Base-by-base conservation (phyloP, 2,888 invertebrate genomes). In the Cephus pygmeus region DNA sequence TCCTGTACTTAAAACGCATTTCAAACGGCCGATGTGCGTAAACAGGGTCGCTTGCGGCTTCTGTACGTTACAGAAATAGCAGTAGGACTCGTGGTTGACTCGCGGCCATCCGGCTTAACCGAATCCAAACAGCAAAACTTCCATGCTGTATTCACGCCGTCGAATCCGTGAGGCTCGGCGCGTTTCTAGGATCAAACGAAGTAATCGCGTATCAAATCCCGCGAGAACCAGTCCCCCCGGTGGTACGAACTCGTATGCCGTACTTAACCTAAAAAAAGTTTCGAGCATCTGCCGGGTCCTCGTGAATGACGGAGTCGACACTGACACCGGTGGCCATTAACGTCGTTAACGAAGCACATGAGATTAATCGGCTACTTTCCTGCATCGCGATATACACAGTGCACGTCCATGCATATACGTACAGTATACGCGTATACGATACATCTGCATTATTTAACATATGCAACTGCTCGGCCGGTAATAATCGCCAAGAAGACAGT, bases 31-130 rank as follows among this genome's bases (percentile, higher is more conserved):
- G 15, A 40, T 6, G 40, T 40, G 40, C 40, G 15, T 35, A 15
- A 73, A n/a, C 35, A 35, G n/a, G 73, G 11, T 12, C 33, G 84
- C 77, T 85, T 85, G 84, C 31, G 69, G 75, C 77, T 79, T 81
- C 82, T 79, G 83, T 77, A 85, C 80, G 81, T 79, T 81, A 85
- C 86, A 82, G 86, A 85, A 85, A 85, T 85, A 85, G 81, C 85
- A 82, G 77, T 81, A 81, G 81, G 83, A 83, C 83, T 84, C 73
- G 83, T 83, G 83, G 79, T 80, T 85, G 76, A 73, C 73, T 73
- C 71, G 73, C 34, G 79, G 76, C 69, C 69, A 69, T 84, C 84
- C 84, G 85, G 83, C 82, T 80, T 76, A 82, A 80, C 79, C 81
- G 80, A 82, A 86, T 85, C 82, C 82, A 86, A 86, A 82, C 84